A percentile compares a stretch with the other conserved stretches of the same genome.
Conservation (phyloP, 2,888 invertebrate genomes). For the Eurois occulta region DNA sequence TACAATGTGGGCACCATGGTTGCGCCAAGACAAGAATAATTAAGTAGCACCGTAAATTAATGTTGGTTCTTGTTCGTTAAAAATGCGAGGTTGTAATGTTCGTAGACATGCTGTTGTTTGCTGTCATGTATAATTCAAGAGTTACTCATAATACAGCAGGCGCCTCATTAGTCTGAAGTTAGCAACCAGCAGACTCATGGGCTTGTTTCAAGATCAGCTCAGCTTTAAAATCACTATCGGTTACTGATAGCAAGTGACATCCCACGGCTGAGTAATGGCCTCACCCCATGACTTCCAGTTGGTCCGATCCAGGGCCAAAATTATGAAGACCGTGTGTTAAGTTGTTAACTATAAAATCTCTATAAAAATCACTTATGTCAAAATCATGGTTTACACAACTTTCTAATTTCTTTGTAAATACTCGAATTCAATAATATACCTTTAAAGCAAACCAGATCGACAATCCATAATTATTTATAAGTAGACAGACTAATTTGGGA, state of each 20-base stretch:
- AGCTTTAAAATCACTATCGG: neutral
- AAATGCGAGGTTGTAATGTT: constrained; percentile 4
- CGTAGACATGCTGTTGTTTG: neutral
- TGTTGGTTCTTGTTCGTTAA: neutral
- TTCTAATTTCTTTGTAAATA: neutral
- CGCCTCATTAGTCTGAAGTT: constrained; percentile 19
- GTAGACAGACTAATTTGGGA: neutral
- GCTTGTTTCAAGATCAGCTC: neutral
- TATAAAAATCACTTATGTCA: neutral
- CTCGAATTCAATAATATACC: neutral
- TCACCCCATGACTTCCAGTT: neutral
- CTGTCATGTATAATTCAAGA: constrained; percentile 34
- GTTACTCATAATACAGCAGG: constrained; percentile 15
- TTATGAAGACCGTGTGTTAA: neutral
- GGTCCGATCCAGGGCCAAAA: neutral
- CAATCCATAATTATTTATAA: neutral
- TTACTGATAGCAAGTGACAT: neutral
- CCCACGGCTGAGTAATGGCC: neutral
- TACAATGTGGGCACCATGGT: neutral
- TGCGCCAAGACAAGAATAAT: constrained; percentile 1
- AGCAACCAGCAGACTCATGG: neutral
- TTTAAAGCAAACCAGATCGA: neutral
- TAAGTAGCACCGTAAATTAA: constrained; percentile 1
- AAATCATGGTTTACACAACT: neutral
- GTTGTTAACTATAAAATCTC: too few relatives aligned